Base-by-base conservation (phyloP, 1,140 invertebrate species). In the Notospermus geniculatus region DNA sequence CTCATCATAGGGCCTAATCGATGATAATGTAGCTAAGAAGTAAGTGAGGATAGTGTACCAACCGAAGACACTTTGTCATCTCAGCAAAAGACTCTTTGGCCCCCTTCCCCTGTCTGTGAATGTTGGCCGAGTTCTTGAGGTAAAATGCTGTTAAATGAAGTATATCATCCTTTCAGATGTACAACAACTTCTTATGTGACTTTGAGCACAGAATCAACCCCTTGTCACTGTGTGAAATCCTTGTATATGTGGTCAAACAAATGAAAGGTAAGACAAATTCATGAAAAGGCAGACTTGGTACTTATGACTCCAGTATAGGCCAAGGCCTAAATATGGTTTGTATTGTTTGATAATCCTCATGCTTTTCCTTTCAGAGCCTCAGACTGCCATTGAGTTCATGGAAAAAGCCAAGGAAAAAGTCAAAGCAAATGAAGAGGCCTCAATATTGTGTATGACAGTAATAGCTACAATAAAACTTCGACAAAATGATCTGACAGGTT, bases 191-290 rank as follows among this genome's bases (percentile, higher is more conserved):
- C 75, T 84, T 98, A 52, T 87, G 88, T 54, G 91, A 91, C 52
- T 95, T 97, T 83, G 95, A 98, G 83, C 96, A 89, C 81, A 95
- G 94, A 80, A 95, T 98, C 59, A 97, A 96, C 82, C 92, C 91
- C 1, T 82, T 97, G 54, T 91, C 93, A 0, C 80, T 97, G 54
- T 89, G 95, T 29, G 93, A 97, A 84, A 93, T 97, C 59, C 77
- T 90, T 5, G 87, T 89, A 0, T 83, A 86, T 64, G 86, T 97
- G 11, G 86, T 93, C 15, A 87, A 88, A 61, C 91, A 96, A 71
- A 92, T 89, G 53, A 65, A 71, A 72, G 80, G 81, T 82, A 73
- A 64, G 45, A 46, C 13, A 57, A 57, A 43, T 63, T 45, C 28
- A 65, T 7, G n/a, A 9, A 4, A 27, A 7, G 32, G 19, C 9